A percentile compares a stretch with the other conserved stretches of the same genome.
Evolutionary conservation across 2,888 invertebrate genomes (phyloP).

Genomic region (Melangyna quadrimaculata): DNA sequence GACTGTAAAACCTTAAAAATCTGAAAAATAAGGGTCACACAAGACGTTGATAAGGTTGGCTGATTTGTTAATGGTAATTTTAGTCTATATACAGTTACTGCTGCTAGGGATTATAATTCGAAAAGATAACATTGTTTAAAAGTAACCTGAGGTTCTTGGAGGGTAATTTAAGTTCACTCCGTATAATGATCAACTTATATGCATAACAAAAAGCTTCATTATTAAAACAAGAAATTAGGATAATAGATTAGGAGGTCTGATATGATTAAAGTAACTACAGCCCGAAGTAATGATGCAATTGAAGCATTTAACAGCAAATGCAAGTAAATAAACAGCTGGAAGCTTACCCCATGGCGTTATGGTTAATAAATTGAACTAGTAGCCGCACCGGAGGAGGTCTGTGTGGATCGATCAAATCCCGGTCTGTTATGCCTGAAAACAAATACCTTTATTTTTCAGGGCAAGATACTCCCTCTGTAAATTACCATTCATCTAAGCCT

Average conservation of each 20-base stretch:
- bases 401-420: no score
- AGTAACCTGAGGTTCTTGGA: neutral
- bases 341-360: no score
- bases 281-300: neutral
- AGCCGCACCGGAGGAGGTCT: no score
- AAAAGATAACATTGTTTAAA: conserved; percentile 17
- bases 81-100: neutral
- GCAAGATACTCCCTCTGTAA: no score
- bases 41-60: conserved; percentile 54
- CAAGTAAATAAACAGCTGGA: no score
- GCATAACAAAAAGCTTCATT: neutral
- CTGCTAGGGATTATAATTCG: neutral
- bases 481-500: no score
- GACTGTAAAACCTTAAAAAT: conserved; percentile 42
- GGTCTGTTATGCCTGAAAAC: no score
- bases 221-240: neutral
- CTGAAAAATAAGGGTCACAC: conserved; percentile 33
- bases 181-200: neutral
- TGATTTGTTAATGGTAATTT: conserved; percentile 38
- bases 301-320: neutral
- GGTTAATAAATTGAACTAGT: no score
- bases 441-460: no score
- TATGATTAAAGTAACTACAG: neutral
- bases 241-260: neutral
- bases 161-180: neutral